Percentiles rank a stretch among this genome's conserved stretches.
phyloP scores from a whole-genome alignment of 2,888 invertebrate species.

The Apotomis capreana region DNA sequence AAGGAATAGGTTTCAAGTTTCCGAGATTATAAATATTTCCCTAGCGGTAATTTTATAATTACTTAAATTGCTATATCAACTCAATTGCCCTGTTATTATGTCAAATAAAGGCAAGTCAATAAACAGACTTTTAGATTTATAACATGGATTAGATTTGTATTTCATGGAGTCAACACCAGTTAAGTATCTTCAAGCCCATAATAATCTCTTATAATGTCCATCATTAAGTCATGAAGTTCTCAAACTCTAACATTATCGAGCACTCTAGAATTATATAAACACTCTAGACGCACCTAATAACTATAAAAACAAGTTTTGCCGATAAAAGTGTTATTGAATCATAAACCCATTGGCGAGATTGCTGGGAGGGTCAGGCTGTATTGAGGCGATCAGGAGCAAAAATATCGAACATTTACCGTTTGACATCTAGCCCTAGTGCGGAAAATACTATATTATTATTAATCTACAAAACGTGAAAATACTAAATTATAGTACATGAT shows the following conservation, averaged over 20 bases:
- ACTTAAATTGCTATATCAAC: no score
- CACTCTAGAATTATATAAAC: slow-evolving; percentile 11
- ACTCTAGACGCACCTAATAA: slow-evolving; percentile 19
- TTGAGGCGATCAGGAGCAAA: slow-evolving; percentile 18
- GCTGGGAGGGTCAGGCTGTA: slow-evolving; percentile 24
- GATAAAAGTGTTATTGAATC: slow-evolving; percentile 35
- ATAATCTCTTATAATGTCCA: neutral
- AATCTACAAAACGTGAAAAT: no score
- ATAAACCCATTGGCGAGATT: slow-evolving; percentile 37
- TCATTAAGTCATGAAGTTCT: neutral
- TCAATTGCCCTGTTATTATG: no score
- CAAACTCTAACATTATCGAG: neutral
- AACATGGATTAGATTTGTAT: no score
- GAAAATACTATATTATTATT: neutral
- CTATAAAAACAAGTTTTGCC: slow-evolving; percentile 29
- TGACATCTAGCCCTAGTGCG: slow-evolving; percentile 4
- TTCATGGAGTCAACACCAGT: neutral
- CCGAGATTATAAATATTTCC: no score
- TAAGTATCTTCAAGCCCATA: neutral
- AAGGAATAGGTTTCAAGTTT: no score
- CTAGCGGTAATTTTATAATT: no score
- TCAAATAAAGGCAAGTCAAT: no score
- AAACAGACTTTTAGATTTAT: no score
- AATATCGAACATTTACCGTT: slow-evolving; percentile 25
- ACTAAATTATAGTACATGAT: neutral